phyloP scores from a whole-genome alignment of 2,113 vertebrate genomes.

The Mobula birostris region DNA sequence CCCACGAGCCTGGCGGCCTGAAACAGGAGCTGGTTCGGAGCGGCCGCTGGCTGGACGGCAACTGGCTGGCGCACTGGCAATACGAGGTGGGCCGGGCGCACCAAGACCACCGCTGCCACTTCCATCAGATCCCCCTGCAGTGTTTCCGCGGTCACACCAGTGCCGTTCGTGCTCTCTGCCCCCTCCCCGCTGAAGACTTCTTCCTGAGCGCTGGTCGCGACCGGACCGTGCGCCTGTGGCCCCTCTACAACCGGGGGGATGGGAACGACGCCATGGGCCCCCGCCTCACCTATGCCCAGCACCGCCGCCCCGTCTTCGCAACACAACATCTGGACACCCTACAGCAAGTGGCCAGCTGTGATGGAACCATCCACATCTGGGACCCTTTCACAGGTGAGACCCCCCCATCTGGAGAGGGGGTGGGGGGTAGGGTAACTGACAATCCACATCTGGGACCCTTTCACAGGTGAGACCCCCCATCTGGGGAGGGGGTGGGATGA shows the following conservation, averaged over 20 bases:
- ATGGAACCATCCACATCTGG: constrained; percentile 87
- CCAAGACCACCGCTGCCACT: constrained; percentile 87
- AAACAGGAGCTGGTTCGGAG: constrained; percentile 84
- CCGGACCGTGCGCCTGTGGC: constrained; percentile 89
- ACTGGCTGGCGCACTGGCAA: constrained; percentile 98
- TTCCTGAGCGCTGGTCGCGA: constrained; percentile 95
- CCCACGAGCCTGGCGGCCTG: constrained; percentile 65
- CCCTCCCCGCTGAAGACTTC: constrained; percentile 80
- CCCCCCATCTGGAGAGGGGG: constrained; percentile 36
- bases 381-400: constrained; percentile 84
- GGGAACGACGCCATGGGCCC: constrained; percentile 76
- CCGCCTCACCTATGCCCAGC: constrained; percentile 71
- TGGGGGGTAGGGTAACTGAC: too few relatives aligned
- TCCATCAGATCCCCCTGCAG: constrained; percentile 95
- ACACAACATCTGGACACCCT: constrained; percentile 80
- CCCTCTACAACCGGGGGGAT: constrained; percentile 84
- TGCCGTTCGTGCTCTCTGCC: constrained; percentile 80
- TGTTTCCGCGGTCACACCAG: constrained; percentile 82
- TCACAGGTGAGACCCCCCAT: too few relatives aligned
- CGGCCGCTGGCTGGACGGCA: constrained; percentile 77
- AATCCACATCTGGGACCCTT: too few relatives aligned
- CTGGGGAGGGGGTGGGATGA: too few relatives aligned
- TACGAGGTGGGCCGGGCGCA: constrained; percentile 92
- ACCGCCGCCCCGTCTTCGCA: constrained; percentile 84
- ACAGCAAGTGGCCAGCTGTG: constrained; percentile 92